These are phyloP conservation scores for Sebastes miniatus DNA, from an alignment of 2,797 vertebrate genomes.

Conservation along the genomic window DNA sequence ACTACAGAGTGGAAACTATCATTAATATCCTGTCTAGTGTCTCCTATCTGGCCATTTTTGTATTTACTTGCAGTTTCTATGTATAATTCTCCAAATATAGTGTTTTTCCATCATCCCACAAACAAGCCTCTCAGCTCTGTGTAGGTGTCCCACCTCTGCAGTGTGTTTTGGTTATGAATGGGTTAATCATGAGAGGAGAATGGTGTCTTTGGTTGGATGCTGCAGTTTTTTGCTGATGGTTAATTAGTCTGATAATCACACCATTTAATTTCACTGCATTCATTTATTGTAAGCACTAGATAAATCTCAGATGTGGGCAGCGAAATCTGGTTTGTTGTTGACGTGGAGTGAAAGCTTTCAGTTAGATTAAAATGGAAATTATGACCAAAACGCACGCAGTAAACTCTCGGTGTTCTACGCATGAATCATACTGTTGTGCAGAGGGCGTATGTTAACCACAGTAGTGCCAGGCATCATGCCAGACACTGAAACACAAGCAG, in stretches of 20 bases:
- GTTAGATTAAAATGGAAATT: not conserved
- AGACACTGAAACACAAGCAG: not conserved
- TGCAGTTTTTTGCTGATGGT: not conserved
- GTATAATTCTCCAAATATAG: not conserved
- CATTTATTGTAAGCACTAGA: not conserved
- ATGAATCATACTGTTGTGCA: not conserved
- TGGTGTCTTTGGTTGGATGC: not conserved
- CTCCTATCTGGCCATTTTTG: not conserved
- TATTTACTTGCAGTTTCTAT: not conserved
- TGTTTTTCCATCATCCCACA: conserved; percentile 6
- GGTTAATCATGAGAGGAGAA: not conserved
- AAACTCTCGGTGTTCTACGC: not conserved
- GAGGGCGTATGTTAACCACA: not conserved
- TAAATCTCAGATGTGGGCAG: not conserved
- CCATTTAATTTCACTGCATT: not conserved
- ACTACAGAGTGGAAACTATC: conserved; percentile 24
- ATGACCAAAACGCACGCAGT: not conserved
- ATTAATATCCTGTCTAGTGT: not conserved
- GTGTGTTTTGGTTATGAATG: not conserved
- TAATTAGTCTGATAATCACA: no score
- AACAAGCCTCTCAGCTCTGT: not conserved
- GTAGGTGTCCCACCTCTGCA: not conserved
- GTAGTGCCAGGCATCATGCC: not conserved
- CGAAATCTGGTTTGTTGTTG: not conserved
- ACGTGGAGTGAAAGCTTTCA: not conserved